phyloP scores from a whole-genome alignment of 1,140 invertebrate species.

The Brachionus asplanchnoidis region DNA sequence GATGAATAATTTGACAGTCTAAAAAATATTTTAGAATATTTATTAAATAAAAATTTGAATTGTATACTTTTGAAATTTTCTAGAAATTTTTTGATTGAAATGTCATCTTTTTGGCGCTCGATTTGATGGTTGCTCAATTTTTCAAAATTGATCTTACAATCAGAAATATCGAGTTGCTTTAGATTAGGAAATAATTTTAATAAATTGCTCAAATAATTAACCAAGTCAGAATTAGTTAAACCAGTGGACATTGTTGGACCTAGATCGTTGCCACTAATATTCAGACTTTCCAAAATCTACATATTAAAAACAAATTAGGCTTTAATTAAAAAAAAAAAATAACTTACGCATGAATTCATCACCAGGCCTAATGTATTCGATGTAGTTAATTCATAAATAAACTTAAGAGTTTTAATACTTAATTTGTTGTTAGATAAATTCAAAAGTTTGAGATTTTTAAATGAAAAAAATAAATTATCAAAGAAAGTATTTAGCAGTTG shows the following conservation, averaged over 20 bases:
- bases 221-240: not conserved
- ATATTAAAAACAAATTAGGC: not conserved
- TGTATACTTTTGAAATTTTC: not conserved
- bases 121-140: not conserved
- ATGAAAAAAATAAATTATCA: not conserved
- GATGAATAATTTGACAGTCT: not conserved
- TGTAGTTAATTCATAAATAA: not conserved
- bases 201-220: not conserved
- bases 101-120: not conserved
- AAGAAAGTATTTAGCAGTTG: not conserved
- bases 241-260: not conserved
- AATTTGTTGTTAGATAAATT: constrained; percentile 13
- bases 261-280: constrained; percentile 3
- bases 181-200: not conserved
- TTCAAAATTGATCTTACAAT: constrained; percentile 34
- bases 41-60: not conserved
- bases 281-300: not conserved
- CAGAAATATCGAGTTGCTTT: not conserved
- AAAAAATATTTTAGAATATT: not conserved
- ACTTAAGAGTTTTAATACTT: not conserved
- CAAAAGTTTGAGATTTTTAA: not conserved
- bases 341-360: not conserved
- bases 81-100: not conserved
- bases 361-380: not conserved
- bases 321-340: not conserved